phyloP scores from a whole-genome alignment of 2,113 vertebrate genomes.

The Callaeas wilsoni region DNA sequence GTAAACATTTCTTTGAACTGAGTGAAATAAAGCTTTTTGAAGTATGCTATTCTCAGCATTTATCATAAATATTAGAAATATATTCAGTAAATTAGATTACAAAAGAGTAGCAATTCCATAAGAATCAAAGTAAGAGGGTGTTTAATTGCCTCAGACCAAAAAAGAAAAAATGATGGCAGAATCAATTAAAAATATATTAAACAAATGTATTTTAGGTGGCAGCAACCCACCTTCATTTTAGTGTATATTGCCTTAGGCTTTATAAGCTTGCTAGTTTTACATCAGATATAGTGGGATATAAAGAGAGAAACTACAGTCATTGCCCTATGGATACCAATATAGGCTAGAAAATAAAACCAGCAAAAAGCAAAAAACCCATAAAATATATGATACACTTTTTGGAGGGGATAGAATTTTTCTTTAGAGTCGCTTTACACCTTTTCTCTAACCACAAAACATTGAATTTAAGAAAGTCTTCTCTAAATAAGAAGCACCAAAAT shows the following conservation, averaged over 20 bases:
- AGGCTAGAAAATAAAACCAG: background rate
- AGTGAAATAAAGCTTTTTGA: slow-evolving; percentile 53
- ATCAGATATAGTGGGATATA: background rate
- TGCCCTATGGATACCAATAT: background rate
- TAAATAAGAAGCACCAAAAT: background rate
- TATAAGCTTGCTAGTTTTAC: background rate
- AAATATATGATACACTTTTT: background rate
- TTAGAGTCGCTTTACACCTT: background rate
- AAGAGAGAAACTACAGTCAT: slow-evolving; percentile 1
- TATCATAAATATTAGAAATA: slow-evolving; percentile 49
- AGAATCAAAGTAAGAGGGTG: slow-evolving; percentile 45
- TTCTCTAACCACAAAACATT: background rate
- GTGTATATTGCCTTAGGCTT: background rate
- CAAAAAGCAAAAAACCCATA: background rate
- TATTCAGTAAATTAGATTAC: slow-evolving; percentile 32
- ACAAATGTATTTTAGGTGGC: slow-evolving; percentile 38
- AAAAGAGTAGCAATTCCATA: slow-evolving; percentile 54
- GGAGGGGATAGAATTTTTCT: background rate
- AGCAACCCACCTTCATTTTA: slow-evolving; percentile 26
- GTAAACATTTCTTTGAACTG: slow-evolving; percentile 48
- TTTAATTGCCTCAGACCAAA: slow-evolving; percentile 64
- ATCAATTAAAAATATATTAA: slow-evolving; percentile 53
- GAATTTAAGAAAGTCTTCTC: background rate
- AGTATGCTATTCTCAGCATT: background rate
- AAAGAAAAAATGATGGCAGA: slow-evolving; percentile 47